A percentile compares a stretch with the other conserved stretches of the same genome.
These are phyloP conservation scores for Bombus pyrosoma DNA, from an alignment of 1,140 invertebrate genomes.

Conservation along the genomic window DNA sequence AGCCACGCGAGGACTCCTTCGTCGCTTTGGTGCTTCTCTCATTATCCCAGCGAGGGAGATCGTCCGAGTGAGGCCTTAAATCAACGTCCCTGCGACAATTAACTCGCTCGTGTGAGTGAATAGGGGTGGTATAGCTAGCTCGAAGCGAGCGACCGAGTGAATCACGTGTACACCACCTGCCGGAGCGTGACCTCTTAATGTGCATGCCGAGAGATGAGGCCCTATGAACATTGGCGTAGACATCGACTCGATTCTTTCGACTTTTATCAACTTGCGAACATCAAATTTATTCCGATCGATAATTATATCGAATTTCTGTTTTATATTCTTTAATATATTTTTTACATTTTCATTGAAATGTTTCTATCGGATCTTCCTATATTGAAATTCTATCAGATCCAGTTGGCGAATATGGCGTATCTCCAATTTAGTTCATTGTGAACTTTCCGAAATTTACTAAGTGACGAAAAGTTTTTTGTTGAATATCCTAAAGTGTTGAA, in stretches of 20 bases:
- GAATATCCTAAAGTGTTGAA: too few species aligned
- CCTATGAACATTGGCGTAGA: slow-evolving; percentile 45
- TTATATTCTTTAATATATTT: not conserved
- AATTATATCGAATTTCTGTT: not conserved
- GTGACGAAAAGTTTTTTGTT: too few species aligned
- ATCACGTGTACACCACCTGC: slow-evolving; percentile 76
- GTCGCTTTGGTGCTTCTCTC: slow-evolving; percentile 43
- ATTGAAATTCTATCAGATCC: too few species aligned
- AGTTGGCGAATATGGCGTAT: too few species aligned
- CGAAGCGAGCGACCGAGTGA: slow-evolving; percentile 68
- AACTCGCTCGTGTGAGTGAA: slow-evolving; percentile 68
- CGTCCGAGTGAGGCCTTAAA: slow-evolving; percentile 60
- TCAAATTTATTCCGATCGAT: too few species aligned
- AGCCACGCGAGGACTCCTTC: slow-evolving; percentile 48
- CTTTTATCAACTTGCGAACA: not conserved
- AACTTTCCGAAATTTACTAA: too few species aligned
- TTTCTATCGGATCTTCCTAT: too few species aligned
- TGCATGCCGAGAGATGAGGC: slow-evolving; percentile 60
- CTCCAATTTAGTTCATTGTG: too few species aligned
- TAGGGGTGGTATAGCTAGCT: slow-evolving; percentile 60
- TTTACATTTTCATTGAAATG: too few species aligned
- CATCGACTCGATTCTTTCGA: not conserved
- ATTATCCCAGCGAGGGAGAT: slow-evolving; percentile 62
- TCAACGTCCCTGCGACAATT: slow-evolving; percentile 73
- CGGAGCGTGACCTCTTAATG: slow-evolving; percentile 78